Evolutionary conservation across 2,888 invertebrate species (phyloP).

Genomic region (Lepidocyrtoides sp.): DNA sequence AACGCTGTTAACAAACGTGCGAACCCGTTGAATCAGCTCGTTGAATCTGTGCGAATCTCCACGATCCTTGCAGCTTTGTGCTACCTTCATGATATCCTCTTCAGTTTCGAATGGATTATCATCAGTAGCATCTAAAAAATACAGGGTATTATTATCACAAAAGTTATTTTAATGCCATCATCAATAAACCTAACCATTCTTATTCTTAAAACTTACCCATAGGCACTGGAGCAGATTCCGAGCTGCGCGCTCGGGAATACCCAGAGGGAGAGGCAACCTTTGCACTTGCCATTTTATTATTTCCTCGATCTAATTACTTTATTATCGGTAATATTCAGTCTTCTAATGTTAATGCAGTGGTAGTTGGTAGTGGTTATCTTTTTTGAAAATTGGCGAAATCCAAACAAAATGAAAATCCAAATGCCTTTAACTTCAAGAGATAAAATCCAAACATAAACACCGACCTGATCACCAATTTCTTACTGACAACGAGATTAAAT

Average conservation of each 20-base stretch:
- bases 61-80: slow-evolving; percentile 70
- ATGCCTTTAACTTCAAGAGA: neutral
- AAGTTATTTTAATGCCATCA: too few relatives aligned
- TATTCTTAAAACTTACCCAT: slow-evolving; percentile 43
- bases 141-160: neutral
- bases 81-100: slow-evolving; percentile 81
- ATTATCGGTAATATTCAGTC: neutral
- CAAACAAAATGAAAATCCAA: neutral
- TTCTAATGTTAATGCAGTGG: neutral
- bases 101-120: slow-evolving; percentile 70
- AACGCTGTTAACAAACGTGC: slow-evolving; percentile 97
- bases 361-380: too few relatives aligned
- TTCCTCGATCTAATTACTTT: neutral
- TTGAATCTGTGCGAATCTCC: slow-evolving; percentile 79
- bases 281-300: slow-evolving; percentile 61
- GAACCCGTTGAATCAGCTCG: slow-evolving; percentile 96
- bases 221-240: slow-evolving; percentile 24
- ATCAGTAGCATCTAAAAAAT: slow-evolving; percentile 18
- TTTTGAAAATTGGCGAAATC: too few relatives aligned
- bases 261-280: slow-evolving; percentile 40
- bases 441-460: neutral
- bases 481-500: neutral
- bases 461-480: too few relatives aligned
- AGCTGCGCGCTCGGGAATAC: neutral
- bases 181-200: too few relatives aligned